Evolutionary conservation across 2,888 invertebrate genomes (phyloP), one percentile per base, ranked within the genome.

Genomic region (Andricus quercusramuli): DNA sequence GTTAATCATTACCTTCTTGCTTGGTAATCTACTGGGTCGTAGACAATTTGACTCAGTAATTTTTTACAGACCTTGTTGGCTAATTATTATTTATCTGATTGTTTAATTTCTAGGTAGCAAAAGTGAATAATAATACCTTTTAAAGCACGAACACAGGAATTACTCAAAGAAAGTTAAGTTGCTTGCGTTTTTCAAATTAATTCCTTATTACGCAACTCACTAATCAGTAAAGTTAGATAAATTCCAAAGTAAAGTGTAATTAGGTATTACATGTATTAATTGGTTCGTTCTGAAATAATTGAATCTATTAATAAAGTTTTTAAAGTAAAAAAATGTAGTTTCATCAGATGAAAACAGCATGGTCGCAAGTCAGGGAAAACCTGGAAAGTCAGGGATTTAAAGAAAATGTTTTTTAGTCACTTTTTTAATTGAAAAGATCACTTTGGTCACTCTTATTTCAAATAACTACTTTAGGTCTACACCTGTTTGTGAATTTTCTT

Each of bases 61-160:
- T 51, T 51, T 51, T 74, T 74, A 32, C 74, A 74, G 13, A 32
- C 32, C 37, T 56, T 74, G 32, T 15, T 59, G 20, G 74, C 51
- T 74, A 15, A 74, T 74, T 74, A 74, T 74, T 74, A 56, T 59
- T 74, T 56, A n/a, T 56, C 37, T 74, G 74, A 74, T 74, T 74
- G 56, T 59, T 74, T 74, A 74, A 74, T 74, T 74, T 74, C 74
- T 56, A 32, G 74, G 74, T 56, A 74, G 32, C 56, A 51, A 74
- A 70, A 74, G 51, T 74, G 74, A 74, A 56, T 74, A 74, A 74
- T 74, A 56, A 56, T 56, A 74, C 17, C 29, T 29, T 8, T 74
- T 56, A 4, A 29, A 74, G 13, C 32, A 29, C 1, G 29, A 29
- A 29, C 25, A 15, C 22, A 37, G 22, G n/a, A 67, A 22, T 67